These are phyloP conservation scores for Camponotus vicinus DNA, from an alignment of 1,140 invertebrate species.

Conservation along the genomic window DNA sequence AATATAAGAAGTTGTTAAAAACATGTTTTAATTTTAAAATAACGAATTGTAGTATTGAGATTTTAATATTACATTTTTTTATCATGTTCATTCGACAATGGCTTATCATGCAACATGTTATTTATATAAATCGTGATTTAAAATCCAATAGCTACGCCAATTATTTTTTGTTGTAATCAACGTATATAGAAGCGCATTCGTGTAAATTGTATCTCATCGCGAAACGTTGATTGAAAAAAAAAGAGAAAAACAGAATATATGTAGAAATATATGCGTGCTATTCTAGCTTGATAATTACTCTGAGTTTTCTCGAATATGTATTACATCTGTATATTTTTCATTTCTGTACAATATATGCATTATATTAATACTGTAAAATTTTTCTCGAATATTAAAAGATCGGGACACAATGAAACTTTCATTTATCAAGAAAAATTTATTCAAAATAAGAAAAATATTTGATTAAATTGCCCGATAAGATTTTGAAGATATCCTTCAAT, in stretches of 20 bases:
- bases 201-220: conserved; percentile 24
- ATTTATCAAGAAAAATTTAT: not conserved
- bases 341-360: not conserved
- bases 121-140: not conserved
- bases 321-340: not conserved
- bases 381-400: not conserved
- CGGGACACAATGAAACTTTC: not conserved
- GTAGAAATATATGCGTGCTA: not conserved
- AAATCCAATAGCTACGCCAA: conserved; percentile 12
- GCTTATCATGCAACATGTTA: not conserved
- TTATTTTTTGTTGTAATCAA: conserved; percentile 24
- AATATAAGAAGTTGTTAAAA: not conserved
- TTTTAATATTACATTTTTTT: conserved; percentile 3
- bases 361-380: not conserved
- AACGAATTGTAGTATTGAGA: not conserved
- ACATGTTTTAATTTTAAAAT: not conserved
- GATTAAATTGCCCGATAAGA: not conserved
- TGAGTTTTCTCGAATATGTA: not conserved
- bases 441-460: not conserved
- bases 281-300: conserved; percentile 27
- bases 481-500: not conserved
- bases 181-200: not conserved
- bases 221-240: conserved; percentile 30
- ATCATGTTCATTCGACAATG: no score
- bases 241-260: not conserved